Percentiles rank a stretch among this genome's conserved stretches.
Conservation (phyloP, 2,113 vertebrate genomes). For the Petrocephalus microphthalmus region DNA sequence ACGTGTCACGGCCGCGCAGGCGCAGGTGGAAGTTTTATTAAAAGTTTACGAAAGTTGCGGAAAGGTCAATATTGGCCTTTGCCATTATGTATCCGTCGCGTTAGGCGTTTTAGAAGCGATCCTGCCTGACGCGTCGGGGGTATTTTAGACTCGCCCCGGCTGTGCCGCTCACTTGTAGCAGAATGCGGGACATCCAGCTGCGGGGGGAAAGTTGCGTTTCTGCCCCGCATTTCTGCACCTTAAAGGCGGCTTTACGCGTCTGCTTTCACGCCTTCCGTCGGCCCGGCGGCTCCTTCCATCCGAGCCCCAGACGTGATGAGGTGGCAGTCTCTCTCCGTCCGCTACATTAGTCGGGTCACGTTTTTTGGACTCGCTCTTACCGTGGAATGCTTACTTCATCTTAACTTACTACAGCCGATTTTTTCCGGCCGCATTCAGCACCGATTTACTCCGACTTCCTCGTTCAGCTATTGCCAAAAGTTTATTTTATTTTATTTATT, state of each 20-base stretch:
- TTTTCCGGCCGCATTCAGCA: neutral
- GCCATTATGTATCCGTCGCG: neutral
- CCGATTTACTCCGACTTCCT: neutral
- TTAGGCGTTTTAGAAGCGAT: neutral
- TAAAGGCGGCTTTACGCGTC: neutral
- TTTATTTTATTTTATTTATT: neutral
- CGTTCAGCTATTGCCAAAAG: neutral
- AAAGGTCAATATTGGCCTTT: neutral
- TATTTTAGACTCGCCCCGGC: neutral
- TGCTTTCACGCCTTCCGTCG: neutral
- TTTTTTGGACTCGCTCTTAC: neutral
- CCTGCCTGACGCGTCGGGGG: too few species aligned
- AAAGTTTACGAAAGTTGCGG: conserved; percentile 18
- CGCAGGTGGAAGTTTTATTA: conserved; percentile 58
- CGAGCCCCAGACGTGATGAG: conserved; percentile 8
- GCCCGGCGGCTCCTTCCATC: neutral
- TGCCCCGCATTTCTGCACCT: neutral
- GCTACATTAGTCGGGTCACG: neutral
- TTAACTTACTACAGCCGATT: neutral
- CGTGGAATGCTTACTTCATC: neutral
- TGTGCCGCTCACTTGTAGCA: neutral
- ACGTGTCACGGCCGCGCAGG: conserved; percentile 66
- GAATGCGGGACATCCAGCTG: neutral
- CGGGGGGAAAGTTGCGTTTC: neutral
- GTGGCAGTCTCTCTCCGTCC: neutral